Evolutionary conservation across 2,888 invertebrate species (phyloP).

Genomic region (Hydropsyche betteni): DNA sequence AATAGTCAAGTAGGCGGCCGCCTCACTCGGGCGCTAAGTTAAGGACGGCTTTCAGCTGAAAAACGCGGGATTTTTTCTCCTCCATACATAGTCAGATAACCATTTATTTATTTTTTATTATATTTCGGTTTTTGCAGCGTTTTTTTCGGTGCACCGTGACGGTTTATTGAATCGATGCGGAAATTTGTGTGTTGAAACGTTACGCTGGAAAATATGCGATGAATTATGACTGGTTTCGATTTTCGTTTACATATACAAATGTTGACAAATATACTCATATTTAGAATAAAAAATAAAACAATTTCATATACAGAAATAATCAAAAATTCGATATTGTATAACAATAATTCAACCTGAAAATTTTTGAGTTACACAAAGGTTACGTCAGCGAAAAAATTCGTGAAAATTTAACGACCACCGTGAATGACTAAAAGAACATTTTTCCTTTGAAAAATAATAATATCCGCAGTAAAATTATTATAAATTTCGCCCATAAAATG

Average conservation of each 20-base stretch:
- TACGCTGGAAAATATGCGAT: constrained; percentile 4
- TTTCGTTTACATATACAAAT: not conserved
- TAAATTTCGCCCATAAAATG: too few relatives aligned
- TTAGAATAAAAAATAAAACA: not conserved
- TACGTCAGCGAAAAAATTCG: not conserved
- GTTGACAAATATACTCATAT: not conserved
- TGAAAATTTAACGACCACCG: too few relatives aligned
- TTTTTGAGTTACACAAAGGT: not conserved
- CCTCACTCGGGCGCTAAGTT: not conserved
- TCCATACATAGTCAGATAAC: not conserved
- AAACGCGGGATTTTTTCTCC: constrained; percentile 32
- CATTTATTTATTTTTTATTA: too few relatives aligned
- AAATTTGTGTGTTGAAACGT: not conserved
- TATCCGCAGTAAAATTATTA: too few relatives aligned
- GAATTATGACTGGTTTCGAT: not conserved
- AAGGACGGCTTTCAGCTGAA: constrained; percentile 26
- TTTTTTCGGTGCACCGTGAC: not conserved
- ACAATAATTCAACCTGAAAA: too few relatives aligned
- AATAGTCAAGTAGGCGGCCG: constrained; percentile 46
- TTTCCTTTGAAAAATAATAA: too few relatives aligned
- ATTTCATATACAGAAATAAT: too few relatives aligned
- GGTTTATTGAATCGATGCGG: constrained; percentile 15
- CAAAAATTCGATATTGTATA: too few relatives aligned
- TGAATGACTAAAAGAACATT: too few relatives aligned
- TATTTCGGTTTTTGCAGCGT: not conserved